Conservation (phyloP, 2,797 vertebrate species). For the Onychomys torridus region DNA sequence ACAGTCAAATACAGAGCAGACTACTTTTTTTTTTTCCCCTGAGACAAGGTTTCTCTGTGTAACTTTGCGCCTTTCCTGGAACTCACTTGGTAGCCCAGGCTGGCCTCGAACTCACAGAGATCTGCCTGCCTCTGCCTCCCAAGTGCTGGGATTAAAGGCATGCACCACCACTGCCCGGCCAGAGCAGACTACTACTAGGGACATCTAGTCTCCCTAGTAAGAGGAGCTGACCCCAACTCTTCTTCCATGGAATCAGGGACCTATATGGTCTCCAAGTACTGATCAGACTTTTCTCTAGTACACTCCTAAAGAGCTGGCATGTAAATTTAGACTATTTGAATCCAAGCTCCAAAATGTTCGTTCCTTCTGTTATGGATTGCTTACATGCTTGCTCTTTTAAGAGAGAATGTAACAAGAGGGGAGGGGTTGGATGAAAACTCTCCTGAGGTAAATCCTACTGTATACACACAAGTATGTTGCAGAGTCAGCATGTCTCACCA, state of each 20-base stretch:
- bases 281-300: not conserved
- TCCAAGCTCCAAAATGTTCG: slow-evolving; percentile 4
- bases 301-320: not conserved
- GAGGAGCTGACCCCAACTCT: not conserved
- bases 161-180: too few species aligned
- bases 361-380: not conserved
- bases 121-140: too few species aligned
- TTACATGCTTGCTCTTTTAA: not conserved
- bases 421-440: not conserved
- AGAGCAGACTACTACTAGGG: not conserved
- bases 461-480: not conserved
- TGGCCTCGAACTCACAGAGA: too few species aligned
- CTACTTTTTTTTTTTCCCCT: too few species aligned
- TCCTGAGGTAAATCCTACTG: not conserved
- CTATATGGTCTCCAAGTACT: not conserved
- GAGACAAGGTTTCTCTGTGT: too few species aligned
- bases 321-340: slow-evolving; percentile 29
- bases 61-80: too few species aligned
- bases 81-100: too few species aligned
- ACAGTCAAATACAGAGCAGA: not conserved
- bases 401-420: slow-evolving; percentile 3
- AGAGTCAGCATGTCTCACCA: not conserved
- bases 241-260: not conserved
- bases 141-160: too few species aligned
- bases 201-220: not conserved